Percentiles rank a stretch among this genome's conserved stretches.
Evolutionary conservation across 2,113 vertebrate species (phyloP).

Genomic region (Leiothrix lutea): DNA sequence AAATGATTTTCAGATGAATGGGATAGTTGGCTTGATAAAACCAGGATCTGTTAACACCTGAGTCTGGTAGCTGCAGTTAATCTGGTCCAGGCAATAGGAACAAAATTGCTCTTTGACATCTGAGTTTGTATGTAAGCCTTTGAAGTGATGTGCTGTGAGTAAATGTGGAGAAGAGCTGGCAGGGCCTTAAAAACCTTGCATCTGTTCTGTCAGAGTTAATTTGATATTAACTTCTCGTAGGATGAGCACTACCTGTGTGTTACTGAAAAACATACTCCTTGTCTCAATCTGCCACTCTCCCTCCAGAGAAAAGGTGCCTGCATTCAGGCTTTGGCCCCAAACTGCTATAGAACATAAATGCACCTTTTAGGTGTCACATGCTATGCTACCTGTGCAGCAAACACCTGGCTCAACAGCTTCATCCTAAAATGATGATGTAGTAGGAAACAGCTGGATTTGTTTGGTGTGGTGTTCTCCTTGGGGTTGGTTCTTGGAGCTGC

Average conservation of each 20-base stretch:
- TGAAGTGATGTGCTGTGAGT: not conserved
- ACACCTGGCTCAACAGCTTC: not conserved
- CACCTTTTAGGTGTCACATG: not conserved
- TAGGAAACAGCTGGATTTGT: not conserved
- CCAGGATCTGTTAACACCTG: not conserved
- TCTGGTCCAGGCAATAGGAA: not conserved
- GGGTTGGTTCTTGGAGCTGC: not conserved
- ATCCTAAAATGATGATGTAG: not conserved
- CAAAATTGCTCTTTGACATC: not conserved
- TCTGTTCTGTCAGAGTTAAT: not conserved
- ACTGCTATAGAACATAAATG: not conserved
- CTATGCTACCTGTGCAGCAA: not conserved
- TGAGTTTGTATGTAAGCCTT: not conserved
- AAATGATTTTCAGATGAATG: not conserved
- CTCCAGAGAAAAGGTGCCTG: not conserved
- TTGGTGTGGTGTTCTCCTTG: not conserved
- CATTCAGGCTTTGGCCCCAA: not conserved
- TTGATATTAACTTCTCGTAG: not conserved
- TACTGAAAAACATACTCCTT: not conserved
- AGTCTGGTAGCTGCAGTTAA: not conserved
- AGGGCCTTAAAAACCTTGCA: not conserved
- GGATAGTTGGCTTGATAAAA: not conserved
- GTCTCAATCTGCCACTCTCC: not conserved
- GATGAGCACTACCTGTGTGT: not conserved
- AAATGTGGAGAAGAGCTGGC: not conserved